Conservation (phyloP, 1,140 invertebrate species). For the Steinernema khuongi region DNA sequence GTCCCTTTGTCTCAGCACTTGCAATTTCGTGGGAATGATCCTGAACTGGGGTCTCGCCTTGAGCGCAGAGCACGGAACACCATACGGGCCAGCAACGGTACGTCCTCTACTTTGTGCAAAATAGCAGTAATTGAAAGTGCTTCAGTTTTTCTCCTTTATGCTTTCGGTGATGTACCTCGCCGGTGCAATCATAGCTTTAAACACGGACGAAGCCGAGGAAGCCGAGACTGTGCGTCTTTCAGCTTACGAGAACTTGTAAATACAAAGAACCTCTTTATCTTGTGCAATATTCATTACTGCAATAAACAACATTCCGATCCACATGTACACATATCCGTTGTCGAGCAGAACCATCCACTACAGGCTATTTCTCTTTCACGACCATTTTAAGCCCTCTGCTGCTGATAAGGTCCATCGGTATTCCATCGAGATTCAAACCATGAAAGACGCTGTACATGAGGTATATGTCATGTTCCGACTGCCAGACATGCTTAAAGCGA, state of each 20-base stretch:
- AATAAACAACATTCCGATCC: no score
- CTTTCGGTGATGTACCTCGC: not conserved
- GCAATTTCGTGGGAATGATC: not conserved
- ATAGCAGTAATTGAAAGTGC: not conserved
- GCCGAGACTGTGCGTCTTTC: not conserved
- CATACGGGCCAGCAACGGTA: not conserved
- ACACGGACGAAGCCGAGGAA: not conserved
- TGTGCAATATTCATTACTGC: no score
- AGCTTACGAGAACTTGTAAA: not conserved
- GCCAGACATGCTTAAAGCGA: not conserved
- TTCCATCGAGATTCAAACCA: not conserved
- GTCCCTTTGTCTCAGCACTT: not conserved
- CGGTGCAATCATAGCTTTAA: not conserved
- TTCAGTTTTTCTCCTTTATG: constrained; percentile 6
- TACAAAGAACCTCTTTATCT: not conserved
- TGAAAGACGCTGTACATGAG: not conserved
- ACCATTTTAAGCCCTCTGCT: not conserved
- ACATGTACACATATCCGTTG: no score
- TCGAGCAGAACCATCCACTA: not conserved
- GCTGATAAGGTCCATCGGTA: not conserved
- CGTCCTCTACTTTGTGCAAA: not conserved
- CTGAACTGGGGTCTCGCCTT: constrained; percentile 12
- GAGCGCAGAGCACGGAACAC: not conserved
- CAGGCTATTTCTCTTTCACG: not conserved
- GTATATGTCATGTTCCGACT: not conserved